These are phyloP conservation scores for Octomys mimax DNA, from an alignment of 2,797 vertebrate genomes.

Conservation along the genomic window DNA sequence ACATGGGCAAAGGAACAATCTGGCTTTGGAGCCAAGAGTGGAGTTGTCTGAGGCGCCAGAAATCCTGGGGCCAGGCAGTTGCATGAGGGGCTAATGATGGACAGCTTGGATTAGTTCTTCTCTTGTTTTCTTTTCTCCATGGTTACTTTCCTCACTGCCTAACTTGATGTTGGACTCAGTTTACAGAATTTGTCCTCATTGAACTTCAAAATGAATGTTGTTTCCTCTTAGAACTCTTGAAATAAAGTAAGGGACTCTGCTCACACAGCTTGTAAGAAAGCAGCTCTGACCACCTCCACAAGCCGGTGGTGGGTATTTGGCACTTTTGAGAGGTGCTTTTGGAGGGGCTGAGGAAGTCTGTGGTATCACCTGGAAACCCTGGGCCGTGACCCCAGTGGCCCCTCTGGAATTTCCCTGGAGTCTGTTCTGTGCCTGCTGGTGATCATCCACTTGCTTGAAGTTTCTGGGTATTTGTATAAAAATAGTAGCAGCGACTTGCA, in stretches of 20 bases:
- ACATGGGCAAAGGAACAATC: background rate
- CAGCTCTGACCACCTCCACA: background rate
- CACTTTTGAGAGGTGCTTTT: constrained; percentile 34
- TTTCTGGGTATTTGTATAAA: background rate
- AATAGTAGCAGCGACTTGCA: background rate
- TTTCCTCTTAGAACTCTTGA: background rate
- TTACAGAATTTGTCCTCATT: background rate
- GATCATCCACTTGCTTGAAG: background rate
- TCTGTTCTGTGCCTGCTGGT: background rate
- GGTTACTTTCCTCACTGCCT: rapidly evolving
- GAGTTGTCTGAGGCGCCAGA: background rate
- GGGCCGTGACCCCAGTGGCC: background rate
- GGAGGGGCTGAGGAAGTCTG: constrained; percentile 2
- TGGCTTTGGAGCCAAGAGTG: background rate
- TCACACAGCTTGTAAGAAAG: background rate
- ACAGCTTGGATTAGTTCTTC: background rate
- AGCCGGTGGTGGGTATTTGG: background rate
- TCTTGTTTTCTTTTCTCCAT: background rate
- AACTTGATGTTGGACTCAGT: background rate
- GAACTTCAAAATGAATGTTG: background rate
- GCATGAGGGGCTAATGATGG: too few species aligned
- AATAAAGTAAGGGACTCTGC: background rate
- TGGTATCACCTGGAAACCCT: constrained; percentile 29
- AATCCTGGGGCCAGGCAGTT: rapidly evolving
- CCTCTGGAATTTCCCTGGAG: constrained; percentile 58